Conservation (phyloP, 2,113 vertebrate species). For the Thamnaconus septentrionalis region DNA sequence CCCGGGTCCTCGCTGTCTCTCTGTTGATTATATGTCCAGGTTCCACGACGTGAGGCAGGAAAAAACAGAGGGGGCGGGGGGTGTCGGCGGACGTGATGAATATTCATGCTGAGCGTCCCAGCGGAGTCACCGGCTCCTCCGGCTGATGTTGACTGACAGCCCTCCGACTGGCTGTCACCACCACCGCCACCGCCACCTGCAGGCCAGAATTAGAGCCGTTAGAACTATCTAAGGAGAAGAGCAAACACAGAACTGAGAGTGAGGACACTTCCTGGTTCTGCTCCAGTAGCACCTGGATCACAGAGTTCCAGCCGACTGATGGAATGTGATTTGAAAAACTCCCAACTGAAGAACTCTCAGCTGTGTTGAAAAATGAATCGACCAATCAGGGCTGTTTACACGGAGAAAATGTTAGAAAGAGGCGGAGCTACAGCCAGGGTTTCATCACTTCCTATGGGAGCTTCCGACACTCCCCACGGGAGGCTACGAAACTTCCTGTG, state of each 20-base stretch:
- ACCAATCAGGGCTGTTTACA: too few species aligned
- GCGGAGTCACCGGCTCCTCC: slow-evolving; percentile 60
- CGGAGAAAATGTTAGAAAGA: too few species aligned
- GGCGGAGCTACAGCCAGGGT: too few species aligned
- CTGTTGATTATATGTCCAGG: neutral
- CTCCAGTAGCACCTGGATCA: too few species aligned
- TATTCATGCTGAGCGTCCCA: slow-evolving; percentile 71
- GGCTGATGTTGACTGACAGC: slow-evolving; percentile 74
- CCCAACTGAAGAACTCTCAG: too few species aligned
- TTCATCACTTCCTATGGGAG: too few species aligned
- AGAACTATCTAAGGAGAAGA: slow-evolving; percentile 44
- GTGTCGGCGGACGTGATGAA: slow-evolving; percentile 69
- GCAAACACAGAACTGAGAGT: neutral
- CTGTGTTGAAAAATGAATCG: too few species aligned
- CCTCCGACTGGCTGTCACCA: slow-evolving; percentile 29
- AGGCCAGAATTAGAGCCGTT: slow-evolving; percentile 65
- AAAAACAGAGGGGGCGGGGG: slow-evolving; percentile 39
- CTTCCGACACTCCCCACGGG: too few species aligned
- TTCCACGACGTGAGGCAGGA: slow-evolving; percentile 6
- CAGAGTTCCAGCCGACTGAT: too few species aligned
- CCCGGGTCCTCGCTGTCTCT: slow-evolving; percentile 44
- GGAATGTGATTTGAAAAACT: too few species aligned
- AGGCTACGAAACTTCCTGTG: too few species aligned
- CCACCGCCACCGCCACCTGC: slow-evolving; percentile 56
- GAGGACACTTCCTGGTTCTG: too few species aligned